Evolutionary conservation across 2,888 invertebrate species (phyloP), one percentile per base, ranked within the genome.

Genomic region (Doris montereyensis): DNA sequence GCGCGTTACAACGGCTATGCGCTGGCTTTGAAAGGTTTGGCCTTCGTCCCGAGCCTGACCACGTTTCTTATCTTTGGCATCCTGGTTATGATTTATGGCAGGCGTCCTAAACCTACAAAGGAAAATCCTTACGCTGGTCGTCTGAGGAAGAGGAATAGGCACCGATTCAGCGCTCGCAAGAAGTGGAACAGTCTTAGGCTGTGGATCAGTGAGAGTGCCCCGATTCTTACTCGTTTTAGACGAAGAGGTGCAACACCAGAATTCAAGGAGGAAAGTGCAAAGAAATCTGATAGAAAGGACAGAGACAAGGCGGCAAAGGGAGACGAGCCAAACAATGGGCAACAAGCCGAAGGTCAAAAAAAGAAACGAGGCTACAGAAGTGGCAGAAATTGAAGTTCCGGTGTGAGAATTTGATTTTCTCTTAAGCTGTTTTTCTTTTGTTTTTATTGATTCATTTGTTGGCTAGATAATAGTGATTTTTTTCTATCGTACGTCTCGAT

Each of bases 1-100:
- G 91, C 93, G 0, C 88, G 92, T 34, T 93, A 89, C 86, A 87
- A 92, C 84, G 90, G 88, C 28, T 91, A 91, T 83, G 86, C 90
- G 1, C 79, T 92, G 62, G 86, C 85, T 1, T 87, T 90, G n/a
- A 93, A 93, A 83, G 90, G 89, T 60, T 88, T 92, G 17, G 92
- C 93, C 2, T 92, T 93, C 84, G 89, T 93, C 78, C 93, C 93
- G 1, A 83, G 87, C 60, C 41, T 90, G 2, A 72, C 76, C 0
- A 86, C 86, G 5, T 89, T 90, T 77, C 77, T 89, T n/a, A 78
- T 85, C 28, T 88, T 90, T 77, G 88, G 88, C 3, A 77, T 88
- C 0, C 80, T 89, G 26, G 82, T 90, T n/a, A 85, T 83, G 83
- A 82, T 84, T 41, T 90, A 87, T 83, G 90, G 90, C 0, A 79